A percentile compares a stretch with the other conserved stretches of the same genome.
Evolutionary conservation across 2,113 vertebrate genomes (phyloP).

Genomic region (Megalops atlanticus): DNA sequence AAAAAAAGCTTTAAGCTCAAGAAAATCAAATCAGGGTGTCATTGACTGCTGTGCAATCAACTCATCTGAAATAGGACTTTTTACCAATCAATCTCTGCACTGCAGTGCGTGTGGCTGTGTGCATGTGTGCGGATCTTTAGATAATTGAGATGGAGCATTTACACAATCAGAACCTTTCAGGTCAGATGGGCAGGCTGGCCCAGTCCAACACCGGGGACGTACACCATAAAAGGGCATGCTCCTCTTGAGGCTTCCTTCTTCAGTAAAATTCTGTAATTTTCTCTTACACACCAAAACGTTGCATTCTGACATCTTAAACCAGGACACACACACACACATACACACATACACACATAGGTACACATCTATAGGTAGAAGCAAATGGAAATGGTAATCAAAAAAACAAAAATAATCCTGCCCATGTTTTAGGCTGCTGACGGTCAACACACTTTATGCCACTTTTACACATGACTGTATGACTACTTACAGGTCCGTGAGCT

Average conservation of each 20-base stretch:
- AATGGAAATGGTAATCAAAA: background rate
- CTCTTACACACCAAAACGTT: background rate
- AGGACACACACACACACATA: background rate
- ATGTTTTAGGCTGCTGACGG: background rate
- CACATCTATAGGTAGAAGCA: background rate
- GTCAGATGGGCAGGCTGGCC: background rate
- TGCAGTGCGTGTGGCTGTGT: background rate
- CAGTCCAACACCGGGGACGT: background rate
- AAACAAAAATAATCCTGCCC: background rate
- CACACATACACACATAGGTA: background rate
- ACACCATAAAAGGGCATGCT: background rate
- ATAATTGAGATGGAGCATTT: background rate
- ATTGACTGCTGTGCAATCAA: background rate
- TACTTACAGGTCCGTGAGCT: conserved; percentile 9
- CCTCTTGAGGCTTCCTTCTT: background rate
- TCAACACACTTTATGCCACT: conserved; percentile 1
- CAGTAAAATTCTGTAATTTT: background rate
- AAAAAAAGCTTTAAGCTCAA: background rate
- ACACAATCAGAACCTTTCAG: background rate
- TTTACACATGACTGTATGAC: conserved; percentile 14
- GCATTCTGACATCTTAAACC: background rate
- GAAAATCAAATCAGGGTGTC: background rate
- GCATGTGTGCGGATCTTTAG: background rate
- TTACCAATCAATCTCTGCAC: conserved; percentile 4
- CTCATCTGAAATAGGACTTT: background rate